These are phyloP conservation scores for Vultur gryphus DNA, from an alignment of 2,797 vertebrate species.

Conservation along the genomic window DNA sequence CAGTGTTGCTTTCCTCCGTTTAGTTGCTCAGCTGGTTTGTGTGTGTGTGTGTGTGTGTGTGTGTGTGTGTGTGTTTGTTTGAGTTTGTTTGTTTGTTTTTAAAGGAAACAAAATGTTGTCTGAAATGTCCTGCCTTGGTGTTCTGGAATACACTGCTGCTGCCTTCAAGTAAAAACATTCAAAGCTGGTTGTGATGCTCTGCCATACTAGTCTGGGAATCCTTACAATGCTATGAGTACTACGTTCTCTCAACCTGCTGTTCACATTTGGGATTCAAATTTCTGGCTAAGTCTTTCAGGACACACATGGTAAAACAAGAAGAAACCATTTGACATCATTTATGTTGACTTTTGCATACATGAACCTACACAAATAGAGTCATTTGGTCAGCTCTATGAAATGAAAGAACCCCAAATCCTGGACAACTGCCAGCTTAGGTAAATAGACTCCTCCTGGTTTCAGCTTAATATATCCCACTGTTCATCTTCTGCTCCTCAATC, in stretches of 20 bases:
- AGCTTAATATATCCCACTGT: neutral
- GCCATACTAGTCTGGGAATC: neutral
- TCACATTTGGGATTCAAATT: neutral
- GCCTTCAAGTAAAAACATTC: neutral
- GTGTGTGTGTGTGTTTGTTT: neutral
- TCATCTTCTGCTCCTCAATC: neutral
- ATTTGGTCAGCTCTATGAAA: neutral
- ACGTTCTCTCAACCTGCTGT: neutral
- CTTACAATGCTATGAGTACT: neutral
- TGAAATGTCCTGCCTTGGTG: neutral
- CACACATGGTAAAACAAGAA: neutral
- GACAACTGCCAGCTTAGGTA: neutral
- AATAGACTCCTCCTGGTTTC: neutral
- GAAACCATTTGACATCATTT: neutral
- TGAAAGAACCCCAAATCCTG: neutral
- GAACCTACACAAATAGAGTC: neutral
- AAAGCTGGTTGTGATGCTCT: neutral
- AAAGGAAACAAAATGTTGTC: neutral
- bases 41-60: no score
- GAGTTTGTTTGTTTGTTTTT: neutral
- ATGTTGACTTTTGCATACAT: neutral
- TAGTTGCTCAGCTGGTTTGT: neutral
- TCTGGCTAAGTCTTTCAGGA: neutral
- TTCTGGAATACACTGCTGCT: neutral
- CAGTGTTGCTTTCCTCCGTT: neutral